Conservation (phyloP, 2,888 invertebrate genomes). For the Ommatoiulus sabulosus region DNA sequence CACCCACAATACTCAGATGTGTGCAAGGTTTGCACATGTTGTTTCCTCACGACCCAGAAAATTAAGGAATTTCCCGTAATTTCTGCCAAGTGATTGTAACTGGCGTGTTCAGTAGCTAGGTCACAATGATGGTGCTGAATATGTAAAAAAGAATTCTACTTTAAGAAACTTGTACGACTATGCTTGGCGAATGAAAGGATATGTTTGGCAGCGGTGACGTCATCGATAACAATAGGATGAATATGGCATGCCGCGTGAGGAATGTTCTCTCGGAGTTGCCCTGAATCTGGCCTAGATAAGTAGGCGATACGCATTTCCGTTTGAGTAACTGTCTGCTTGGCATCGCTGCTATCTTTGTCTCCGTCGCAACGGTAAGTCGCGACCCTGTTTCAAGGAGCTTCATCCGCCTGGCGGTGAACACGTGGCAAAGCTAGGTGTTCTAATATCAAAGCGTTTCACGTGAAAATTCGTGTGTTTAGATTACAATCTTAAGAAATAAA, state of each 20-base stretch:
- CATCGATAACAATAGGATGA: constrained; percentile 26
- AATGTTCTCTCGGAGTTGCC: background rate
- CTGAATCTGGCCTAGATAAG: background rate
- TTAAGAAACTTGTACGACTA: background rate
- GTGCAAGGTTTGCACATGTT: too few species aligned
- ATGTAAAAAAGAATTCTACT: background rate
- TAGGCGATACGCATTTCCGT: background rate
- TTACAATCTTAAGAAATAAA: too few species aligned
- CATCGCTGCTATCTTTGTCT: background rate
- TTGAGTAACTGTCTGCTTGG: background rate
- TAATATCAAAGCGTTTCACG: too few species aligned
- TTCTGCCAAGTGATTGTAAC: too few species aligned
- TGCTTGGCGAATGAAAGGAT: background rate
- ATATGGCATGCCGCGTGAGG: background rate
- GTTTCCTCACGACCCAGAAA: too few species aligned
- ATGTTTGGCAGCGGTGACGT: constrained; percentile 8
- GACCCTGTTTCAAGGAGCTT: too few species aligned
- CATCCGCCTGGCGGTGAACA: too few species aligned
- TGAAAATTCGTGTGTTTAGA: too few species aligned
- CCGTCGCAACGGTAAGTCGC: background rate
- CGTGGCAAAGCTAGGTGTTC: too few species aligned
- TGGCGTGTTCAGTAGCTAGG: background rate
- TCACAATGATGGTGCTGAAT: background rate
- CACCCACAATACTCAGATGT: too few species aligned
- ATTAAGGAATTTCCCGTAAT: too few species aligned